A percentile compares a stretch with the other conserved stretches of the same genome.
Conservation (phyloP, 2,797 vertebrate genomes). For the Aldrovandia affinis region DNA sequence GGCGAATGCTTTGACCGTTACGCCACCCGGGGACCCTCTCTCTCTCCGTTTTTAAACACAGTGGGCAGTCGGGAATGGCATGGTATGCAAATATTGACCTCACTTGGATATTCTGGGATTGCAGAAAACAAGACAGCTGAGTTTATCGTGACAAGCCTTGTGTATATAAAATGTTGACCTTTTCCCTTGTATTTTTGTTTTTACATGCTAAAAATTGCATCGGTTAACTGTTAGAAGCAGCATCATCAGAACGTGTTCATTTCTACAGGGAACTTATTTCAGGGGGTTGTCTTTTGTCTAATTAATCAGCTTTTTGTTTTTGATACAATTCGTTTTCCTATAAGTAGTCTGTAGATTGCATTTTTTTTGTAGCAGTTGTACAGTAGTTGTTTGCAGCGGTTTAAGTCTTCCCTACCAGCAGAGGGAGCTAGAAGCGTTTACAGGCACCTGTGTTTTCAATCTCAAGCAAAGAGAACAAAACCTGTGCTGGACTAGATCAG, state of each 20-base stretch:
- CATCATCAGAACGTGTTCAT: constrained; percentile 58
- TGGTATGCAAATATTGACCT: not conserved
- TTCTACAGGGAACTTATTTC: constrained; percentile 49
- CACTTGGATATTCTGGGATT: not conserved
- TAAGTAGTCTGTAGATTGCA: constrained; percentile 46
- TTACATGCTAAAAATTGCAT: constrained; percentile 71
- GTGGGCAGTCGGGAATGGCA: not conserved
- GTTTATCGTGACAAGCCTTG: constrained; percentile 56
- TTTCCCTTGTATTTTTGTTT: constrained; percentile 45
- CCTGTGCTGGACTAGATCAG: constrained; percentile 32
- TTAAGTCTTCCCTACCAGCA: constrained; percentile 46
- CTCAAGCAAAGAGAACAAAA: constrained; percentile 46
- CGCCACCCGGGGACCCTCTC: no score
- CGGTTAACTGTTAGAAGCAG: constrained; percentile 69
- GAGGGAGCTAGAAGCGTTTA: constrained; percentile 62
- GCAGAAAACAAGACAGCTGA: not conserved
- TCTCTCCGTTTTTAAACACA: no score
- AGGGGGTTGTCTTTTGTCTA: constrained; percentile 63
- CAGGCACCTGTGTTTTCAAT: constrained; percentile 74
- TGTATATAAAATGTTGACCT: constrained; percentile 57
- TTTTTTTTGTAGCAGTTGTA: constrained; percentile 35
- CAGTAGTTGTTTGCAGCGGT: constrained; percentile 52
- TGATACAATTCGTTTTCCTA: not conserved
- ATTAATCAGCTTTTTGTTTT: constrained; percentile 51
- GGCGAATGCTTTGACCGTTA: no score